Evolutionary conservation across 2,113 vertebrate species (phyloP).

Genomic region (Leiothrix lutea): DNA sequence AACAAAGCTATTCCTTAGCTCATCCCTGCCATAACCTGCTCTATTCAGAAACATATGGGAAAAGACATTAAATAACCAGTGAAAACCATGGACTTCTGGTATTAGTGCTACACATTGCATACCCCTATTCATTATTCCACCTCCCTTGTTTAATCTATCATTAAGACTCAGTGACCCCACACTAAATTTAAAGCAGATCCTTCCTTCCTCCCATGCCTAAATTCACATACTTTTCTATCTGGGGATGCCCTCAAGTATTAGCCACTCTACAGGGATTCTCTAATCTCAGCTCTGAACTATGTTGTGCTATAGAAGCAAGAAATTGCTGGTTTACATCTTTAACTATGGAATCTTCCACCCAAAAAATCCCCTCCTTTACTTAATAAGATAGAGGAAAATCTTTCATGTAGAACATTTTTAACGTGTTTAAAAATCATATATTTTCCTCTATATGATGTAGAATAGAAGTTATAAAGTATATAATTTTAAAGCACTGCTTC

Average conservation of each 20-base stretch:
- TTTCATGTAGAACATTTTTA: conserved; percentile 39
- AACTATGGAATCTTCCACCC: conserved; percentile 71
- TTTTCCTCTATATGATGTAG: neutral
- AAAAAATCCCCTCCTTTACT: conserved; percentile 66
- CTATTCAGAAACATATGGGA: conserved; percentile 85
- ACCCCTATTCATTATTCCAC: conserved; percentile 83
- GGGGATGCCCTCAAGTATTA: conserved; percentile 86
- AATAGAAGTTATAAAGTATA: neutral
- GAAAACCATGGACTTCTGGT: conserved; percentile 82
- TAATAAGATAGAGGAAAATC: conserved; percentile 70
- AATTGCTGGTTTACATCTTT: conserved; percentile 84
- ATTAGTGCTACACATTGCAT: conserved; percentile 82
- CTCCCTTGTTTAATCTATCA: conserved; percentile 86
- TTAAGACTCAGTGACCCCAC: conserved; percentile 86
- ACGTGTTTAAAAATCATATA: neutral
- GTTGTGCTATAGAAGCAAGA: conserved; percentile 83
- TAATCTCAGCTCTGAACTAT: conserved; percentile 86
- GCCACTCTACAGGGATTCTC: conserved; percentile 85
- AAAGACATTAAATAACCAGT: conserved; percentile 84
- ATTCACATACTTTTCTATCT: conserved; percentile 84
- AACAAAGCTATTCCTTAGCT: conserved; percentile 82
- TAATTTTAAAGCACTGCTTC: neutral
- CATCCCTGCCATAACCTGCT: conserved; percentile 83
- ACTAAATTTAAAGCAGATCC: conserved; percentile 89
- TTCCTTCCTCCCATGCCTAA: conserved; percentile 88